Base-by-base conservation (phyloP, 2,797 vertebrate genomes). In the Anguilla anguilla region DNA sequence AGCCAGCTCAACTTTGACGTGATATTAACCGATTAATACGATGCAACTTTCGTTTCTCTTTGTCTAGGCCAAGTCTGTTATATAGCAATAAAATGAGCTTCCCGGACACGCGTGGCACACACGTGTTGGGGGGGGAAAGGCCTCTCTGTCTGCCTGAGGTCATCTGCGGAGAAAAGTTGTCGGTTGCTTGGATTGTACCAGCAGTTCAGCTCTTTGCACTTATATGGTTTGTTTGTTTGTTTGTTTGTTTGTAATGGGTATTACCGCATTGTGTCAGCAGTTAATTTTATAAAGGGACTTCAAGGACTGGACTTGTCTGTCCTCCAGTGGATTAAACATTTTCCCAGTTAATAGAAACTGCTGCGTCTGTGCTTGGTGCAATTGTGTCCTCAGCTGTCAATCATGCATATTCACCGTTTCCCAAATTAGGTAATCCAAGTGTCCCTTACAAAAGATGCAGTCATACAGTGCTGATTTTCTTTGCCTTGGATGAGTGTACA, bases 1-100 rank as follows among this genome's bases (percentile, higher is more conserved):
- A 83, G 61, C 79, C 85, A 88, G 88, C 85, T 86, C 43, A 55
- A 64, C 61, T 86, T 64, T 49, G 85, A 74, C 55, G 85, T 57
- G 55, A 55, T 88, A 79, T 77, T 88, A 57, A 86, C 84, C 53
- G 39, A n/a, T 82, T 82, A 88, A 88, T 25, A 35, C 43, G 77
- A 57, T 88, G 84, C 87, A 85, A 51, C 77, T 88, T 31, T 25
- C 9, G 69, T 83, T n/a, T 83, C 28, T 53, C 51, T 79, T 55
- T 88, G 77, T 86, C 69, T 43, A 83, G 88, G 35, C 79, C 82
- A 85, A 61, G n/a, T 59, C 25, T 59, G 46, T 51, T 49, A 81
- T 86, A 86, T 88, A 86, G 88, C 88, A 86, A 88, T 88, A 88
- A 86, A 88, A 86, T 72, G 28, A 64, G 79, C 46, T 85, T 72